Conservation (phyloP, 2,113 vertebrate species). For the Caranx ignobilis region DNA sequence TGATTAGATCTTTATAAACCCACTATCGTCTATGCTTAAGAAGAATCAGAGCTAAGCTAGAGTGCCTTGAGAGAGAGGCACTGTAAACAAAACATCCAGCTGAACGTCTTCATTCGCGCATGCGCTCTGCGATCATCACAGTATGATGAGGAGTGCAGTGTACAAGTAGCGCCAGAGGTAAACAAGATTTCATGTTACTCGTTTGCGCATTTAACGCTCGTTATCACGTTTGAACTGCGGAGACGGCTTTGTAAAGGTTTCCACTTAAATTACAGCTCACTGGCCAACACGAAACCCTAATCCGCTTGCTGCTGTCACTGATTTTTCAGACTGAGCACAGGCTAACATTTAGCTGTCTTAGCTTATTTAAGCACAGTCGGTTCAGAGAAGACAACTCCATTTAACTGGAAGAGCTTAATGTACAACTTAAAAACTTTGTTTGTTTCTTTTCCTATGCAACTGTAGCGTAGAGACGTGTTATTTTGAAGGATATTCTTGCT, state of each 20-base stretch:
- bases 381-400: conserved; percentile 26
- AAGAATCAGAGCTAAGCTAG: neutral
- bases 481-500: neutral
- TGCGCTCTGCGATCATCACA: conserved; percentile 48
- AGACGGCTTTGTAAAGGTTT: neutral
- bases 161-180: conserved; percentile 63
- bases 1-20: too few species aligned
- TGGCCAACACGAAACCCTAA: neutral
- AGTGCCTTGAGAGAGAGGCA: too few species aligned
- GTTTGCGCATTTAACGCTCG: neutral
- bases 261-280: neutral
- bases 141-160: conserved; percentile 46
- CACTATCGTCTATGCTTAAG: neutral
- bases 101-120: conserved; percentile 32
- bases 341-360: conserved; percentile 60
- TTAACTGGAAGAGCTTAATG: neutral
- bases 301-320: conserved; percentile 20
- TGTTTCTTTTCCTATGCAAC: rapidly evolving
- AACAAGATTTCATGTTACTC: conserved; percentile 25
- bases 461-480: neutral
- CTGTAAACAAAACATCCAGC: neutral
- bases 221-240: neutral
- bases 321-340: conserved; percentile 23
- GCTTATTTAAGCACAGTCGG: conserved; percentile 49
- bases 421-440: neutral